Evolutionary conservation across 1,140 invertebrate genomes (phyloP), one percentile per base, ranked within the genome.

Genomic region (Papilio aristodemus): DNA sequence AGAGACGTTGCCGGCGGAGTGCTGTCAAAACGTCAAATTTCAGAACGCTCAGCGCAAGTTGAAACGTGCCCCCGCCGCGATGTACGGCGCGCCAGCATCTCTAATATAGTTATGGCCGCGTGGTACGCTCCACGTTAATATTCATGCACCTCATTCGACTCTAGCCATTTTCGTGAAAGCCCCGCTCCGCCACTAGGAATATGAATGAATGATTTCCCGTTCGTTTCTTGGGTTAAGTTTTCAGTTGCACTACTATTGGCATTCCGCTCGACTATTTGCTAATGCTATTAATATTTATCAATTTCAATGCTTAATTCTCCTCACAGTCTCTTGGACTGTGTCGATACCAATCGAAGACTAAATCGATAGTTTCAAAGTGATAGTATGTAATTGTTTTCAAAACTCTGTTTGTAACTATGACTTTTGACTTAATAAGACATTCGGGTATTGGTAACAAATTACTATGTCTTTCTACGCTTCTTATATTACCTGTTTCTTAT

Each of bases 21-120:
- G 83, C 91, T 92, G 91, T 92, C 91, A 92, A 91, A 91, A 92
- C 87, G 91, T 92, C 91, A 92, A 92, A 92, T 92, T 92, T 92
- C 87, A 88, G 88, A 86, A 86, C 83, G 77, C 83, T 79, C 79
- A 81, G 85, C 87, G 84, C 86, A 84, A 89, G 83, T 89, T 89
- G 83, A 89, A 89, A 89, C 89, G 89, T 87, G 87, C 85, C 85
- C 83, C 84, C 83, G 82, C 81, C 79, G 84, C 80, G 80, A 78
- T 90, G 87, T 85, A 84, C 71, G 71, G 67, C 77, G 74, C 75
- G 77, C 83, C 80, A 74, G 77, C 79, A 80, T 75, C 79, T 87
- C 84, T 90, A 90, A 89, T 86, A 87, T 86, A 88, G 86, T 89
- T 89, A 88, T 84, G 80, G 76, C 75, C 78, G 78, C 85, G 81